Base-by-base conservation (phyloP, 2,888 invertebrate species). In the Tinea semifulvella region DNA sequence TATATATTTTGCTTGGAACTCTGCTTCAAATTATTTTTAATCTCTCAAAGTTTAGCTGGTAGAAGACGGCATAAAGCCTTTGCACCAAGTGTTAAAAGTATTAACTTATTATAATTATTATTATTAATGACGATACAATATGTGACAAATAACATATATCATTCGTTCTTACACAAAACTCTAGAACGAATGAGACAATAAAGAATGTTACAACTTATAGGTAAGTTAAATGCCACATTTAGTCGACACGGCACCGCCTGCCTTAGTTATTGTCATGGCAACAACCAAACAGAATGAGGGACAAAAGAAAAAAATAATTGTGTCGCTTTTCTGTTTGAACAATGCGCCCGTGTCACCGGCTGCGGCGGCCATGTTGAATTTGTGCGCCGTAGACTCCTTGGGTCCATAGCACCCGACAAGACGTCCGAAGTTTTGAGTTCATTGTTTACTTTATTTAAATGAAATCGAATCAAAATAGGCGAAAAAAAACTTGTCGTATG, bases 291-390 rank as follows among this genome's bases (percentile, higher is more conserved):
- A 61, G 66, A 65, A 71, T 63, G 65, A 53, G 52, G 48, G 49
- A 53, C 56, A 56, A 68, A 70, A 71, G 65, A 65, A 56, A 71
- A 73, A 73, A 72, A 75, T 68, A 61, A 68, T 69, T 72, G 72
- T 74, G 69, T 75, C 71, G 74, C 72, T 72, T 73, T 64, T 70
- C 70, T 75, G 76, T 76, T 73, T 73, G 75, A 74, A 77, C 77
- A 80, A 79, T 68, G 64, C 65, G 56, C 61, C 46, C 67, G 66
- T 73, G 79, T 79, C 79, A 68, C 68, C 67, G 71, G 60, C 72
- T 31, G 31, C 44, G 40, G 42, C 44, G 66, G 77, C 77, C 76
- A 75, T 74, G 58, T 68, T 75, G 70, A 13, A 38, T 43, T 46
- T 44, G 39, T 45, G 43, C 16, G 26, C 13, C 18, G 26, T 16